These are phyloP conservation scores for Laodelphax striatellus DNA, from an alignment of 1,140 invertebrate species.

Conservation along the genomic window DNA sequence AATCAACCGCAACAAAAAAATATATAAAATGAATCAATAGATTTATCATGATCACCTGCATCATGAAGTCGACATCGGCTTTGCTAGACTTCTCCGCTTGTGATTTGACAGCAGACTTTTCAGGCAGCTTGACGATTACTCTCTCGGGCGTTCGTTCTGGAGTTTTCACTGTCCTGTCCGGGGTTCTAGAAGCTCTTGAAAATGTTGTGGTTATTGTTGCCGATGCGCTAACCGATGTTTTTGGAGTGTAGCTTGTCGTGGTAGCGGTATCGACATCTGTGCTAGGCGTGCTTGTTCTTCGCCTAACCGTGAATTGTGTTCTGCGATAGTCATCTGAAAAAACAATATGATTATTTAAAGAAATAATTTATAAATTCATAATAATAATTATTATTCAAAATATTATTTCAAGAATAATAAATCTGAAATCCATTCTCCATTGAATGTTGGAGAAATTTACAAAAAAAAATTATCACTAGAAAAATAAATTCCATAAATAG, in stretches of 20 bases:
- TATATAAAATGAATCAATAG: too few species aligned
- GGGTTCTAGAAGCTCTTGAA: background rate
- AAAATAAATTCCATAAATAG: too few species aligned
- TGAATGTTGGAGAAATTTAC: too few species aligned
- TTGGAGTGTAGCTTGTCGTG: background rate
- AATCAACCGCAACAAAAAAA: too few species aligned
- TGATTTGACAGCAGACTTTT: background rate
- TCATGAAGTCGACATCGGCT: conserved; percentile 46
- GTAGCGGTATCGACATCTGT: background rate
- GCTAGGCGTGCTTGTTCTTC: conserved; percentile 15
- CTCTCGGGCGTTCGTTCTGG: background rate
- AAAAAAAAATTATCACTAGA: too few species aligned
- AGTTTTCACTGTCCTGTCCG: background rate
- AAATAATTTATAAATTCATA: too few species aligned
- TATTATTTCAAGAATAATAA: too few species aligned
- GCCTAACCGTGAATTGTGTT: conserved; percentile 21
- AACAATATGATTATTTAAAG: too few species aligned
- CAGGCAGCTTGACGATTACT: background rate
- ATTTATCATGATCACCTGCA: conserved; percentile 42
- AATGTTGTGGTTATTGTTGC: background rate
- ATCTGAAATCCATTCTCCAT: too few species aligned
- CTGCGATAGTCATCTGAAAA: conserved; percentile 21
- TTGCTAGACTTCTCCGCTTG: conserved; percentile 25
- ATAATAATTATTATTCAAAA: background rate
- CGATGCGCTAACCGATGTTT: background rate